Evolutionary conservation across 2,888 invertebrate genomes (phyloP), one percentile per base, ranked within the genome.

Genomic region (Drosophila niveifrons): DNA sequence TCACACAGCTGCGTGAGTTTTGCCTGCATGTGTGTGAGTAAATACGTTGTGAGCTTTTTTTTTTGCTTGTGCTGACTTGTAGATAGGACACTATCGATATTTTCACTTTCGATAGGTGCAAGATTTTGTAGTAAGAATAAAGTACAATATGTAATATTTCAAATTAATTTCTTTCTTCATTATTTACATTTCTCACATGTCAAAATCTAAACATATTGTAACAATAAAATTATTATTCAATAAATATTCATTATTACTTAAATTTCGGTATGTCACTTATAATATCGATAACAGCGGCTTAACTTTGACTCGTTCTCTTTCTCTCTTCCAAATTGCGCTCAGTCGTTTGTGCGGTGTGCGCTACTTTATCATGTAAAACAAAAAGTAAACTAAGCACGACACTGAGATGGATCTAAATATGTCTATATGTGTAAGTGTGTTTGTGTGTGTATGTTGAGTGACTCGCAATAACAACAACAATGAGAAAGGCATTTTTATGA

Each of bases 401-500:
- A 50, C 43, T n/a, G 11, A 71, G 62, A 57, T 62, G 39, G 43
- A 63, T 47, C 51, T 48, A 51, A 44, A 43, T 55, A 46, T 11
- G 28, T 47, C 8, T 10, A 11, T 23, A n/a, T 18, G 17, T 29
- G 15, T 34, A 11, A 31, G 11, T 23, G 34, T 11, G 9, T 41
- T 31, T 28, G 53, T 28, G 29, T 61, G 23, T 23, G 15, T 39
- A 51, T 48, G 57, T 72, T 77, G 66, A 56, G 29, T 53, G 72
- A 72, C 62, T 63, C 56, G 34, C 58, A 64, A 63, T 44, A 67
- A 63, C 57, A 71, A 46, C 41, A 67, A 68, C 44, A 68, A 62
- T 62, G 58, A 62, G 61, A 50, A 70, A 77, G 66, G 71, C 68
- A 80, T 82, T 82, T 80, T 84, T 82, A 82, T 88, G 83, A 82